Base-by-base conservation (phyloP, 2,888 invertebrate genomes). In the Abrostola tripartita region DNA sequence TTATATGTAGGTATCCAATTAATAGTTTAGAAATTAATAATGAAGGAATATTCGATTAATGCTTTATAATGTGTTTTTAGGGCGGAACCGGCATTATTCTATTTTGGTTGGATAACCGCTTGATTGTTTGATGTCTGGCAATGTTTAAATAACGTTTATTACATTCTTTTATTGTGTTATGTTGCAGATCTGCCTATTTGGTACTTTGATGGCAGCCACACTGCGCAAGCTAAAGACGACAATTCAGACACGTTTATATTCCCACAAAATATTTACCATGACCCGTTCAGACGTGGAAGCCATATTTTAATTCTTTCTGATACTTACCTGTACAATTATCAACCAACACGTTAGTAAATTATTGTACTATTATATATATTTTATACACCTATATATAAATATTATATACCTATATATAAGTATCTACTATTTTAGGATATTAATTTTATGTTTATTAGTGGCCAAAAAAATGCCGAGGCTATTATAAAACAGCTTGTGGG, bases 231-330 rank as follows among this genome's bases (percentile, higher is more conserved):
- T 0, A 91, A 90, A 44, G 92, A 95, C 0, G 95, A 95, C 63
- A 96, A 97, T 82, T 96, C 97, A 0, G 98, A 98, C 88, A 96
- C 96, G 64, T 97, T 96, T 83, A 91, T 98, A 55, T 95, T 97
- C 82, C 98, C 98, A 0, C 95, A 97, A 68, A 96, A 96, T 61
- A 92, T 98, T 81, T 98, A 97, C 91, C 96, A 96, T 60, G 98
- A 98, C 88, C 98, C 98, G 6, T 97, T 98, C 88, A 95, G 97
- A 76, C 96, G 97, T 37, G 96, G 96, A 64, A 96, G 95, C 84
- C 96, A 97, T 88, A 96, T 97, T 76, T 85, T 98, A 63, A 96
- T 97, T 6, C 93, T 98, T 68, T 97, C 97, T 71, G 98, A 98
- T 83, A 97, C 97, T 0, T 97, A 97, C 88, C 85, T 95, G 93